A percentile compares a stretch with the other conserved stretches of the same genome.
Evolutionary conservation across 2,888 invertebrate species (phyloP).

Genomic region (Fabriciana adippe): DNA sequence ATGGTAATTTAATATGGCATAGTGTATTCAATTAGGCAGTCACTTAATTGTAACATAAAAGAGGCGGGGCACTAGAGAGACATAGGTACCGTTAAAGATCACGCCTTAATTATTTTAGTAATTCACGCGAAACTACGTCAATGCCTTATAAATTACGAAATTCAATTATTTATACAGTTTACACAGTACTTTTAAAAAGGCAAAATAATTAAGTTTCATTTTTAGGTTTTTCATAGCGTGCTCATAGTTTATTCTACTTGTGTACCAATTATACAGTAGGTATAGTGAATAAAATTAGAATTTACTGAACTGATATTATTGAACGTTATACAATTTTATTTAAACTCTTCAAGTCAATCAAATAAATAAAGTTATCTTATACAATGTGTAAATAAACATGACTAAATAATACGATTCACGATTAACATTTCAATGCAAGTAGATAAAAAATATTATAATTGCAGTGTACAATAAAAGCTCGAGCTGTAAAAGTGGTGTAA

Average conservation of each 20-base stretch:
- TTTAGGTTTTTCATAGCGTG: no score
- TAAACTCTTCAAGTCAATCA: background rate
- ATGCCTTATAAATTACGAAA: background rate
- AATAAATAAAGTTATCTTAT: background rate
- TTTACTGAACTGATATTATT: no score
- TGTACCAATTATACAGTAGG: no score
- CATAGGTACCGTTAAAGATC: slow-evolving; percentile 14
- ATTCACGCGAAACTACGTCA: slow-evolving; percentile 14
- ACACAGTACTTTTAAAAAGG: no score
- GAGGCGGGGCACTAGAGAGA: slow-evolving; percentile 7
- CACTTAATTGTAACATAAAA: slow-evolving; percentile 21
- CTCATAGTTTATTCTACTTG: no score
- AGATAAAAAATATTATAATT: slow-evolving; percentile 1
- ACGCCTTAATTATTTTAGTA: slow-evolving; percentile 19
- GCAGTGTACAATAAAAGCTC: slow-evolving; percentile 7
- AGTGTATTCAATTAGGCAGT: slow-evolving; percentile 1
- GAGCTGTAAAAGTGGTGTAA: slow-evolving; percentile 19
- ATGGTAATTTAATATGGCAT: slow-evolving; percentile 3
- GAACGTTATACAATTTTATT: background rate
- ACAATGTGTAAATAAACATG: background rate
- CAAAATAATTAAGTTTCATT: no score
- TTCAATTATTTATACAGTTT: no score
- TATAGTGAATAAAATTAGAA: no score
- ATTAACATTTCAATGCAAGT: slow-evolving; percentile 6
- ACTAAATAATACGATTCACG: background rate